Conservation (phyloP, 2,113 vertebrate species). For the Nothocercus julius region DNA sequence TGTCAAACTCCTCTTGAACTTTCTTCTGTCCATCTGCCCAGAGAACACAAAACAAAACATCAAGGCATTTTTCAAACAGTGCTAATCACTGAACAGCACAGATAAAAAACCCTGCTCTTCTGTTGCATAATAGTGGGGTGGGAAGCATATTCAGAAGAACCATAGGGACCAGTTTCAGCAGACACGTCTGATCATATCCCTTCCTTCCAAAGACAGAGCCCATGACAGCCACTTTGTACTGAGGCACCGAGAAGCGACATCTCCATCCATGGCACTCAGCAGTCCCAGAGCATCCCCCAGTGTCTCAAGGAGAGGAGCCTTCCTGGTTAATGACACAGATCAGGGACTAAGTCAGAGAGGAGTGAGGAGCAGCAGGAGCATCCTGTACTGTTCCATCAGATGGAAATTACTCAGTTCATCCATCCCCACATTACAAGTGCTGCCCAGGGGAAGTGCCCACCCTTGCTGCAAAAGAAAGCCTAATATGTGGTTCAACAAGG, state of each 20-base stretch:
- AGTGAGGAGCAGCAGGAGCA: neutral
- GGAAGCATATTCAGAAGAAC: neutral
- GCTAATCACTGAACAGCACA: neutral
- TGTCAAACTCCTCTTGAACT: constrained; percentile 92
- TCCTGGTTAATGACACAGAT: neutral
- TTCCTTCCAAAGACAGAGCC: fast-evolving
- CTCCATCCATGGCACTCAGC: neutral
- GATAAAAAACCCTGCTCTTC: neutral
- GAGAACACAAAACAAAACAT: constrained; percentile 44
- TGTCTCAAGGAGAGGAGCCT: too few relatives aligned
- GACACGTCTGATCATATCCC: neutral
- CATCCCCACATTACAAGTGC: neutral
- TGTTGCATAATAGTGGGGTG: neutral
- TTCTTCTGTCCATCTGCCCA: constrained; percentile 90
- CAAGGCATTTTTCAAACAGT: neutral
- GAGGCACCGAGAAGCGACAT: neutral
- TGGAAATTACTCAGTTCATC: neutral
- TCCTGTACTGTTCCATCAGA: neutral
- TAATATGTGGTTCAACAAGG: neutral
- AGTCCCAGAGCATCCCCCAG: neutral
- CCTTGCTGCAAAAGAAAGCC: neutral
- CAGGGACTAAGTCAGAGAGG: neutral
- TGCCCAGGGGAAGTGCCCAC: neutral
- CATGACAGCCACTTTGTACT: neutral
- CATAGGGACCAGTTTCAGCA: neutral